A percentile compares a stretch with the other conserved stretches of the same genome.
These are phyloP conservation scores for Lasioglossum figueresi DNA, from an alignment of 2,888 invertebrate species.

Conservation along the genomic window DNA sequence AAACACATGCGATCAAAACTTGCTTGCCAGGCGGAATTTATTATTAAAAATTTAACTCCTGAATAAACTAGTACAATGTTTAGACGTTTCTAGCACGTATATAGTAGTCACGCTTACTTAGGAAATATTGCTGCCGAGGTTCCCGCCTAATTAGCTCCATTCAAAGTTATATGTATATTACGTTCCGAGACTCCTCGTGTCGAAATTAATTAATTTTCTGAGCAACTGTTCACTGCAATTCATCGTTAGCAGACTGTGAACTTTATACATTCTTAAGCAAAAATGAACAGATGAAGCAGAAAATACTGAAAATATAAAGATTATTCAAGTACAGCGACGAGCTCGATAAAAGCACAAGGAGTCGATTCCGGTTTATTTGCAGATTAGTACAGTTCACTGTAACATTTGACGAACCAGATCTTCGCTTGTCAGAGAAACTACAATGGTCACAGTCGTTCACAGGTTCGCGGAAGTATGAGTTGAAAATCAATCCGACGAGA, in stretches of 20 bases:
- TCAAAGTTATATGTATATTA: neutral
- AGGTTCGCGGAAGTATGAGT: neutral
- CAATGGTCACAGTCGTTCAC: neutral
- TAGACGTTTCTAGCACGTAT: neutral
- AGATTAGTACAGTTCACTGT: neutral
- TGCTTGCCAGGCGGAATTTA: neutral
- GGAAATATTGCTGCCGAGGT: conserved; percentile 5
- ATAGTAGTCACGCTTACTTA: no score
- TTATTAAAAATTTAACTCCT: neutral
- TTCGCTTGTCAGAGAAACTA: neutral
- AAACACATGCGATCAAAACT: conserved; percentile 5
- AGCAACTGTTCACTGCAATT: neutral
- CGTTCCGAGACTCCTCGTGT: neutral
- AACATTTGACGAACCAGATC: neutral
- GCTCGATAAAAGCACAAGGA: neutral
- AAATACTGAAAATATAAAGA: neutral
- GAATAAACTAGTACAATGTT: neutral
- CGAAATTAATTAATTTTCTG: neutral
- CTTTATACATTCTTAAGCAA: neutral
- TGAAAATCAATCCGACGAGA: neutral
- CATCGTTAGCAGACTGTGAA: neutral
- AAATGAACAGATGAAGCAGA: neutral
- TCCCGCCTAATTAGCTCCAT: neutral
- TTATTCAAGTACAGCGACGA: no score
- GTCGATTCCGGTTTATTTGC: neutral